These are phyloP conservation scores for Darevskia mixta DNA, from an alignment of 2,797 vertebrate species.

Conservation along the genomic window DNA sequence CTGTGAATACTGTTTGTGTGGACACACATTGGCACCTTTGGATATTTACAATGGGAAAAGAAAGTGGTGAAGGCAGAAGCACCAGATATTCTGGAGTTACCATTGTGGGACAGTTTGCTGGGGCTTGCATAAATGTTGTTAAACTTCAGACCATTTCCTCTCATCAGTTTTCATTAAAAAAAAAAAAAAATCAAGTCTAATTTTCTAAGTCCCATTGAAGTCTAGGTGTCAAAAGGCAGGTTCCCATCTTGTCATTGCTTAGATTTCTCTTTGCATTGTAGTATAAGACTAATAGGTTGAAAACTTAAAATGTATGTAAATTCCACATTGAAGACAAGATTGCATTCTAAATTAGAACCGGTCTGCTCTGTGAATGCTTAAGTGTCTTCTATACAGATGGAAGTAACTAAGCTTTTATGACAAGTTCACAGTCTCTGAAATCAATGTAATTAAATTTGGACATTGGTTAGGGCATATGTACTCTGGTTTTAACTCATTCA, in stretches of 20 bases:
- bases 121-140: background rate
- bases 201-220: background rate
- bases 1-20: background rate
- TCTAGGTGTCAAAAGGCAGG: background rate
- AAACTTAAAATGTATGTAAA: background rate
- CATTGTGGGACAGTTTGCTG: background rate
- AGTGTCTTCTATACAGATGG: background rate
- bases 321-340: background rate
- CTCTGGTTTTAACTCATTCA: background rate
- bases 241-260: background rate
- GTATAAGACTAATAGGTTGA: background rate
- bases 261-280: background rate
- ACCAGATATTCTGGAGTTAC: background rate
- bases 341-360: background rate
- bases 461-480: background rate
- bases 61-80: background rate
- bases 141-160: background rate
- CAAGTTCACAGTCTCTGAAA: background rate
- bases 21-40: no score
- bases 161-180: background rate
- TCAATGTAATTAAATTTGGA: background rate
- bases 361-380: background rate
- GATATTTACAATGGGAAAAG: background rate
- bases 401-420: background rate
- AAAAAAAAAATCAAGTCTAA: background rate